Evolutionary conservation across 2,797 vertebrate genomes (phyloP).

Genomic region (Eupleurogrammus muticus): DNA sequence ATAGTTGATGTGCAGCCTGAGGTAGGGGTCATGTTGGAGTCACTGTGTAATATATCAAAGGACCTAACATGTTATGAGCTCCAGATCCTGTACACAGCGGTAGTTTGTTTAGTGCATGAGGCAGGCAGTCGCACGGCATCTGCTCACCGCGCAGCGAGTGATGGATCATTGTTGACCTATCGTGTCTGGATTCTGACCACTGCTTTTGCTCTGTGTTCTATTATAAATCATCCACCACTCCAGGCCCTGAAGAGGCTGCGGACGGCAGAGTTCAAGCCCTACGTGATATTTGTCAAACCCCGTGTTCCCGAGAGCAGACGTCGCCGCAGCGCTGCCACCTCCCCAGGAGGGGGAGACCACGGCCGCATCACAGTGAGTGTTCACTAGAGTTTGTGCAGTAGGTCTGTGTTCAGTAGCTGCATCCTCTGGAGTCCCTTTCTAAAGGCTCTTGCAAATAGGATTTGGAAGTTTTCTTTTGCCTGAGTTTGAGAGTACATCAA

Average conservation of each 20-base stretch:
- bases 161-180: conserved; percentile 1
- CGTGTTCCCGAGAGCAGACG: conserved; percentile 87
- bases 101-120: conserved; percentile 18
- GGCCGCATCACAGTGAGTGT: conserved; percentile 80
- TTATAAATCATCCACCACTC: conserved; percentile 10
- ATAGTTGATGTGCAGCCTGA: conserved; percentile 95
- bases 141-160: conserved; percentile 1
- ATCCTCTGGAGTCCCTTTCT: background rate
- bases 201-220: background rate
- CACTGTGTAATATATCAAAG: background rate
- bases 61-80: conserved; percentile 10
- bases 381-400: background rate
- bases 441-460: background rate
- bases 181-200: conserved; percentile 19
- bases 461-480: background rate
- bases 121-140: conserved; percentile 14
- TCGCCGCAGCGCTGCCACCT: conserved; percentile 82
- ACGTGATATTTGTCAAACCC: conserved; percentile 94
- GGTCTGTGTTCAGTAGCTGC: background rate
- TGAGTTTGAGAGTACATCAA: background rate
- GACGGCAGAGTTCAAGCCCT: conserved; percentile 95
- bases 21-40: conserved; percentile 75
- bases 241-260: conserved; percentile 93
- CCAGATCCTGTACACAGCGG: conserved; percentile 4
- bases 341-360: conserved; percentile 87